These are phyloP conservation scores for Lasioglossum albipes DNA, from an alignment of 1,140 invertebrate genomes.

Conservation along the genomic window DNA sequence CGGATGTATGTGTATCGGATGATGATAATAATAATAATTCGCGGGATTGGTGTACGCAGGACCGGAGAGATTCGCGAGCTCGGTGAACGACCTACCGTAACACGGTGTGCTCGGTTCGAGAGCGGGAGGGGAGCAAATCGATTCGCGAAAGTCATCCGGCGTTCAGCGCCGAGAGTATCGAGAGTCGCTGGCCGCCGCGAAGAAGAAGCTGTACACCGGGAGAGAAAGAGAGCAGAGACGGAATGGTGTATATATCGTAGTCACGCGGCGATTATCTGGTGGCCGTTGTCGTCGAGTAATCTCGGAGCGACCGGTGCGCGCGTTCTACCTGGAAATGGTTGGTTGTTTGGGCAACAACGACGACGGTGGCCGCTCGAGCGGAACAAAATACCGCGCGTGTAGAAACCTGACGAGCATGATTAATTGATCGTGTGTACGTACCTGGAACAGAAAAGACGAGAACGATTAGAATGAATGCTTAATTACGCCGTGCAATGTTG, in stretches of 20 bases:
- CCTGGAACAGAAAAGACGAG: background rate
- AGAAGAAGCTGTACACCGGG: too few species aligned
- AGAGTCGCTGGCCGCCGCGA: too few species aligned
- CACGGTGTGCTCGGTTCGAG: conserved; percentile 15
- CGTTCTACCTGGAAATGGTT: conserved; percentile 49
- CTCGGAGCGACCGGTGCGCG: conserved; percentile 26
- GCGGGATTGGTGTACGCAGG: background rate
- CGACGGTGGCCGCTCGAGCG: conserved; percentile 51
- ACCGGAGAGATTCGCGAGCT: too few species aligned
- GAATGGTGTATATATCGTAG: background rate
- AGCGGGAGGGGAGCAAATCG: conserved; percentile 26
- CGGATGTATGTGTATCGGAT: too few species aligned
- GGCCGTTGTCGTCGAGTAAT: conserved; percentile 22
- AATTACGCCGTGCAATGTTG: background rate
- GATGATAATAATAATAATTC: background rate
- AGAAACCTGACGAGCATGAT: conserved; percentile 26
- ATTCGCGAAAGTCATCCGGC: conserved; percentile 16
- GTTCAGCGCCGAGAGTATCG: background rate
- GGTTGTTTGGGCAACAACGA: conserved; percentile 36
- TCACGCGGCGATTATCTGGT: conserved; percentile 9
- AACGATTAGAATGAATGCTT: background rate
- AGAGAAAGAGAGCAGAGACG: too few species aligned
- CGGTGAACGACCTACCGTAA: conserved; percentile 46
- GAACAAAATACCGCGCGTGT: conserved; percentile 54
- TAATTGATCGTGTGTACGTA: background rate